Percentiles rank a stretch among this genome's conserved stretches.
Conservation (phyloP, 2,888 invertebrate genomes). For the Cataglyphis altisquamis region DNA sequence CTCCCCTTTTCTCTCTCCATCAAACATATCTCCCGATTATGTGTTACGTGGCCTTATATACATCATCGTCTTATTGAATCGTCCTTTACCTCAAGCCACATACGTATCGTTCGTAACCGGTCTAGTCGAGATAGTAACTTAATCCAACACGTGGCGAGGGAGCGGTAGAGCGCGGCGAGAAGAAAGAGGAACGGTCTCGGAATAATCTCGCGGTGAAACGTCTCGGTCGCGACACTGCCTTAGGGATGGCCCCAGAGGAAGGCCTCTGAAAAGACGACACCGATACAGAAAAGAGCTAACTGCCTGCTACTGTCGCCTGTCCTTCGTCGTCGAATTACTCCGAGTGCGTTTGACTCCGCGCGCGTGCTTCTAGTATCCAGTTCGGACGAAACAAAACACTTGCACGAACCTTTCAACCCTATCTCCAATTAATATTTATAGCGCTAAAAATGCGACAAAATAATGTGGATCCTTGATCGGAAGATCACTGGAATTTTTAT, state of each 20-base stretch:
- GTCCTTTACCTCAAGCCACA: slow-evolving; percentile 17
- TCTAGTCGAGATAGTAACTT: slow-evolving; percentile 73
- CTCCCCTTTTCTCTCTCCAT: background rate
- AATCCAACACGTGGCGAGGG: slow-evolving; percentile 70
- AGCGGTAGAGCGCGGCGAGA: slow-evolving; percentile 22
- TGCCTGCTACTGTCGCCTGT: background rate
- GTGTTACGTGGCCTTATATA: slow-evolving; percentile 12
- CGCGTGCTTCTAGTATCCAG: slow-evolving; percentile 51
- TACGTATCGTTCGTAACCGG: slow-evolving; percentile 56
- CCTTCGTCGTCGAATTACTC: slow-evolving; percentile 47
- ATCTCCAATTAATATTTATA: background rate
- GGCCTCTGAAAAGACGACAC: slow-evolving; percentile 52
- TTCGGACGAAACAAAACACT: slow-evolving; percentile 40
- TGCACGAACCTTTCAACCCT: slow-evolving; percentile 19
- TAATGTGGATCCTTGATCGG: background rate
- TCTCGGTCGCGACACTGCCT: slow-evolving; percentile 22
- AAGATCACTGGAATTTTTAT: background rate
- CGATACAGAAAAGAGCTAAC: slow-evolving; percentile 11
- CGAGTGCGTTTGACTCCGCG: slow-evolving; percentile 38
- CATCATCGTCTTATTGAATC: slow-evolving; percentile 31
- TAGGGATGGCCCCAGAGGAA: slow-evolving; percentile 39
- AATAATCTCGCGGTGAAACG: slow-evolving; percentile 60
- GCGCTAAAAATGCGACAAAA: background rate
- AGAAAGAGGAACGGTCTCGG: slow-evolving; percentile 57
- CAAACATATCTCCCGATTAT: too few species aligned